Evolutionary conservation across 2,888 invertebrate species (phyloP).

Genomic region (Drosophila limbata): DNA sequence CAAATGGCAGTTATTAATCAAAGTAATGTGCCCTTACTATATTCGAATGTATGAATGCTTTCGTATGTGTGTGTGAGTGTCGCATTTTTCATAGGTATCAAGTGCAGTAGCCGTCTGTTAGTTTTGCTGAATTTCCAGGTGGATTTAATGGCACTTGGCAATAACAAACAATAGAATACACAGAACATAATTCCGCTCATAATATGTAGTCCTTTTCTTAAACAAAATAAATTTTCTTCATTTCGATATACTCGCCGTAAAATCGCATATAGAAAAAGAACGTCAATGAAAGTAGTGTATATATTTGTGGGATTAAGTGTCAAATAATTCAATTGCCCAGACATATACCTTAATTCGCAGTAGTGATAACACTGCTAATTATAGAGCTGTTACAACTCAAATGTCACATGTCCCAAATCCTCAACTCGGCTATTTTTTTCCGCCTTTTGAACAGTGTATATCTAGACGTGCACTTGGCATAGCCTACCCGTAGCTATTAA

Average conservation of each 20-base stretch:
- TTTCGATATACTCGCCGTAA: conserved; percentile 2
- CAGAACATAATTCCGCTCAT: conserved; percentile 21
- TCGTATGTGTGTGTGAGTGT: conserved; percentile 29
- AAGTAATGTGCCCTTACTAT: conserved; percentile 73
- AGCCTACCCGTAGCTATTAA: conserved; percentile 67
- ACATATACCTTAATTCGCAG: conserved; percentile 1
- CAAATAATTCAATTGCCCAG: not conserved
- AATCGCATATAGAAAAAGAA: not conserved
- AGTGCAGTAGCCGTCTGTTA: conserved; percentile 69
- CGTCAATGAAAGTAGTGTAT: conserved; percentile 1
- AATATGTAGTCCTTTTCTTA: conserved; percentile 31
- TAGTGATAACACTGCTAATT: conserved; percentile 38
- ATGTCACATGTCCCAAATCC: conserved; percentile 15
- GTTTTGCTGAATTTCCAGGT: conserved; percentile 72
- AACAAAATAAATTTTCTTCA: conserved; percentile 20
- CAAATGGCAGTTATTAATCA: conserved; percentile 81
- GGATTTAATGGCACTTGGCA: conserved; percentile 71
- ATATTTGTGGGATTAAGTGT: not conserved
- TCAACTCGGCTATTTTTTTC: conserved; percentile 1
- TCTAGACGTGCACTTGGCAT: conserved; percentile 25
- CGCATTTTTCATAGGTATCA: conserved; percentile 69
- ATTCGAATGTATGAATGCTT: conserved; percentile 20
- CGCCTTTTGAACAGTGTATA: conserved; percentile 45
- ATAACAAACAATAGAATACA: conserved; percentile 25
- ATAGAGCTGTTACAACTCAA: conserved; percentile 42